Base-by-base conservation (phyloP, 2,113 vertebrate species). In the Glaucidium brasilianum region DNA sequence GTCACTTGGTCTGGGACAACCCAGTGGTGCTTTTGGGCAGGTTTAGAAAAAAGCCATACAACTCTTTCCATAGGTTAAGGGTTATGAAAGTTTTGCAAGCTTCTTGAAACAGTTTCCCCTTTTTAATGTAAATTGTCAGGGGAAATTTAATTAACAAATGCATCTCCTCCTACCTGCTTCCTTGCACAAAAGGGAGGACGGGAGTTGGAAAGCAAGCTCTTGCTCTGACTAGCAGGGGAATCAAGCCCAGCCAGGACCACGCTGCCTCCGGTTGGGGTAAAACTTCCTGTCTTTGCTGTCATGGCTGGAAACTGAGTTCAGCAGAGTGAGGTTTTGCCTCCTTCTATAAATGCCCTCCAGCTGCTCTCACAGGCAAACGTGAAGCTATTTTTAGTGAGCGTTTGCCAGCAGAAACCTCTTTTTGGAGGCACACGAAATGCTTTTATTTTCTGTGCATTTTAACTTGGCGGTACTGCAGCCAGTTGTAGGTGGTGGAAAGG, bases 131-230 rank as follows among this genome's bases (percentile, higher is more conserved):
- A 96, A 94, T 91, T 35, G 18, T 18, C 32, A 58, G 84, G 91
- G 89, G 71, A 89, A 95, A 91, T 95, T 88, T 92, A 91, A 79
- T 90, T 95, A 96, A 73, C 69, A 90, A 95, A 90, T 72, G 0
- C 88, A 64, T 91, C 49, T 78, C 69, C 62, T 91, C 73, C 83
- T 92, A 49, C 53, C 39, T 4, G 7, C 52, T 81, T 84, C 69
- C 72, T 39, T 82, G 72, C 52, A 58, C 49, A 92, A 72, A 59
- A 56, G 21, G 34, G 45, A 93, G 16, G 35, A 45, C 23, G 32
- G 5, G 72, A 53, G 30, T n/a, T 74, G 45, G 74, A 80, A 90
- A 71, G 23, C 60, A 41, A 86, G 35, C 58, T 91, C 55, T 63
- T 89, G 53, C 50, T 89, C 60, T 78, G 59, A 63, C 83, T 96